Evolutionary conservation across 1,140 invertebrate genomes (phyloP).

Genomic region (Ceratitis capitata): DNA sequence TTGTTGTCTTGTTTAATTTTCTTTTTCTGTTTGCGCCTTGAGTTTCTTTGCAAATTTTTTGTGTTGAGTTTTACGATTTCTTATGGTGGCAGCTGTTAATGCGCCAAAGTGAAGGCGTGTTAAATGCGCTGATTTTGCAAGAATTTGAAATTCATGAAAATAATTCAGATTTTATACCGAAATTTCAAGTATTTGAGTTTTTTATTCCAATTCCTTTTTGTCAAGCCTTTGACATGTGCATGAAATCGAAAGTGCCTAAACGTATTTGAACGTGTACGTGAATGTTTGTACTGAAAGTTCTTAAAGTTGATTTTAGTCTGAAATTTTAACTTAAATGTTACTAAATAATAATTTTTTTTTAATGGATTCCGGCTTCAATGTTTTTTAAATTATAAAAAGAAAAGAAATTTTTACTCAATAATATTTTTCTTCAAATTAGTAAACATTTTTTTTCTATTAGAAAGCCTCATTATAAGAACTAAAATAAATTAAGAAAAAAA

Average conservation of each 20-base stretch:
- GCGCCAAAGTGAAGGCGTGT: slow-evolving; percentile 32
- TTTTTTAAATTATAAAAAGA: too few relatives aligned
- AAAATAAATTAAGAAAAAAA: not conserved
- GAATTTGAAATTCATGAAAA: not conserved
- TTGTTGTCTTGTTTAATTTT: too few relatives aligned
- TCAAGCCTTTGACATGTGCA: not conserved
- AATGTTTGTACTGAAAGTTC: not conserved
- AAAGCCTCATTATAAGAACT: not conserved
- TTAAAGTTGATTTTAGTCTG: not conserved
- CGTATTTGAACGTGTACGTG: not conserved
- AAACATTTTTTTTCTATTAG: not conserved
- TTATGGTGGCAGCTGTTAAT: slow-evolving; percentile 24
- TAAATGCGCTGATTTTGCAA: slow-evolving; percentile 19
- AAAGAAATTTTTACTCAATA: too few relatives aligned
- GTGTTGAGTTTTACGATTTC: not conserved
- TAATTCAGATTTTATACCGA: not conserved
- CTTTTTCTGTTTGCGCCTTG: not conserved
- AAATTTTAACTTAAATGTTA: too few relatives aligned
- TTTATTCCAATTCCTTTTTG: not conserved
- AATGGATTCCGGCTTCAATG: too few relatives aligned
- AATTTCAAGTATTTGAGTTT: not conserved
- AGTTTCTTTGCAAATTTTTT: not conserved
- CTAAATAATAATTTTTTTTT: too few relatives aligned
- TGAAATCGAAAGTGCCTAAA: not conserved
- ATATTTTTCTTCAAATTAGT: too few relatives aligned